phyloP scores from a whole-genome alignment of 2,888 invertebrate genomes.

The Phragmatobia fuliginosa region DNA sequence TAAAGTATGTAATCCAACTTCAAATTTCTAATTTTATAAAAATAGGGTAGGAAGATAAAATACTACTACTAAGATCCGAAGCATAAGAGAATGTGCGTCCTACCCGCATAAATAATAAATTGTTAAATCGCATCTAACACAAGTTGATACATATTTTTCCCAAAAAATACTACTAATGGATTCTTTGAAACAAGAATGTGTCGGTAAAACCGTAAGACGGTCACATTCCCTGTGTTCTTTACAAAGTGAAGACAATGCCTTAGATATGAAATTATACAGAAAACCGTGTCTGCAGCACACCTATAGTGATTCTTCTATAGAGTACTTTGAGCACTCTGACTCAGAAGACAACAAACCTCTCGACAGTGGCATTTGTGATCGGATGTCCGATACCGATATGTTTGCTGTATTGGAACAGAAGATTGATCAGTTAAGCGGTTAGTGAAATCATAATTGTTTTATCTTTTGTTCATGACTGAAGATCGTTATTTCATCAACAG shows the following conservation, averaged over 20 bases:
- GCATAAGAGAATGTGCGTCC: background rate
- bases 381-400: constrained; percentile 49
- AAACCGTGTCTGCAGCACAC: constrained; percentile 33
- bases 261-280: constrained; percentile 21
- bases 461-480: background rate
- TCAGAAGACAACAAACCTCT: constrained; percentile 37
- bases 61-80: background rate
- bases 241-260: constrained; percentile 26
- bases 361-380: constrained; percentile 57
- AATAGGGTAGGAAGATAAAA: background rate
- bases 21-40: background rate
- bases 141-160: background rate
- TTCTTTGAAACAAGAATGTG: constrained; percentile 6
- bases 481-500: background rate
- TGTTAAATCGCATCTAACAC: background rate
- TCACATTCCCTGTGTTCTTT: constrained; percentile 38
- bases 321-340: constrained; percentile 53
- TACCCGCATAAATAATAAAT: background rate
- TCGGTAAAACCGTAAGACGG: constrained; percentile 5
- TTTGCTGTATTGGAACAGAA: constrained; percentile 65
- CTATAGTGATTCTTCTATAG: constrained; percentile 57
- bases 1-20: no score
- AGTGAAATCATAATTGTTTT: constrained; percentile 29
- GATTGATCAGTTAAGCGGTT: constrained; percentile 69
- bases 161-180: constrained; percentile 24